These are phyloP conservation scores for Natrix natrix DNA, from an alignment of 2,797 vertebrate genomes.

Conservation along the genomic window DNA sequence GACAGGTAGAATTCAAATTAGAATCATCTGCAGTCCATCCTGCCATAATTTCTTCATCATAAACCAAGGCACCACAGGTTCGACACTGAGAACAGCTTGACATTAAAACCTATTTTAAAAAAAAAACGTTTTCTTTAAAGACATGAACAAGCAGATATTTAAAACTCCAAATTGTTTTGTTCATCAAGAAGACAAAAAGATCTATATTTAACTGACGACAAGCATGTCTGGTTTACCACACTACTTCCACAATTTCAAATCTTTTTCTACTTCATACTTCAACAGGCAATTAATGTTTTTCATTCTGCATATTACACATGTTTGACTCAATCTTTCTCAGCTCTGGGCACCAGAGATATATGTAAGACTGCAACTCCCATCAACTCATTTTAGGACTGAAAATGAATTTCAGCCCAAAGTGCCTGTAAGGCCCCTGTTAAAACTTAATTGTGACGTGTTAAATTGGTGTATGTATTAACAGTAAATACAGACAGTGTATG, in stretches of 20 bases:
- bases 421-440: not conserved
- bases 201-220: not conserved
- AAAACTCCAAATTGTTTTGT: not conserved
- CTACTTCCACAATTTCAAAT: not conserved
- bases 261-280: not conserved
- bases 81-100: constrained; percentile 96
- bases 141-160: not conserved
- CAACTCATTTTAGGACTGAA: not conserved
- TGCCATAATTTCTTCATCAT: constrained; percentile 98
- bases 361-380: not conserved
- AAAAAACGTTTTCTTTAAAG: not conserved
- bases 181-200: not conserved
- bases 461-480: not conserved
- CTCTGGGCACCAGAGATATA: not conserved
- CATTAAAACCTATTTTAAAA: constrained; percentile 86
- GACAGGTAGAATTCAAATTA: constrained; percentile 94
- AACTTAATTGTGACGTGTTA: not conserved
- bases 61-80: constrained; percentile 88
- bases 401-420: not conserved
- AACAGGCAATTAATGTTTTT: not conserved
- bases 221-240: not conserved
- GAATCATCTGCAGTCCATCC: constrained; percentile 97
- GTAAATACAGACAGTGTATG: not conserved
- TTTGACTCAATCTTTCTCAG: not conserved
- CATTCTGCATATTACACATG: not conserved